phyloP scores from a whole-genome alignment of 2,888 invertebrate species.

The Eupithecia centaureata region DNA sequence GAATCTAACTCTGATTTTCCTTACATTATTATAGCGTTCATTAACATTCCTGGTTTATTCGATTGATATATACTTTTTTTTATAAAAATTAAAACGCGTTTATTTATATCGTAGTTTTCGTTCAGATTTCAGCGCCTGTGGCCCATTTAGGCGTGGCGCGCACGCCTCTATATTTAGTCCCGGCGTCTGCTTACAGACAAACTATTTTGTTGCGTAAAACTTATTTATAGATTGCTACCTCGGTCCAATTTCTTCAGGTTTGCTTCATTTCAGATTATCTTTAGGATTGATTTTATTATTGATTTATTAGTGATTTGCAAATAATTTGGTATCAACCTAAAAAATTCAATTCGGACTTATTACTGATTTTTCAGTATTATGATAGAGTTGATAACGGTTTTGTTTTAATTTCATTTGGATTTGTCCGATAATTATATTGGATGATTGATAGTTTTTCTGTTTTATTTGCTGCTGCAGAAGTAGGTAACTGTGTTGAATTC shows the following conservation, averaged over 20 bases:
- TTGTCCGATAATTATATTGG: neutral
- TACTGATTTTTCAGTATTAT: neutral
- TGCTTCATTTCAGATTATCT: neutral
- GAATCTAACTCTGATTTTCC: neutral
- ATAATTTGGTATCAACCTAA: neutral
- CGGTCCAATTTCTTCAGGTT: constrained; percentile 52
- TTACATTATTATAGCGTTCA: neutral
- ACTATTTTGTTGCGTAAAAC: constrained; percentile 62
- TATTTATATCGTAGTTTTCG: constrained; percentile 41
- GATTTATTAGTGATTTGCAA: neutral
- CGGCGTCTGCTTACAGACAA: constrained; percentile 55
- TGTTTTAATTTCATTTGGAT: neutral
- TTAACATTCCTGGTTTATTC: neutral
- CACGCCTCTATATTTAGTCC: constrained; percentile 69
- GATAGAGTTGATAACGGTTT: neutral
- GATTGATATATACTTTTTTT: neutral
- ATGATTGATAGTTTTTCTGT: neutral
- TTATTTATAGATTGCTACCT: constrained; percentile 59
- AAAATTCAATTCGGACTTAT: no score
- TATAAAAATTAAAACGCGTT: constrained; percentile 19
- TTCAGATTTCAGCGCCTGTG: constrained; percentile 51
- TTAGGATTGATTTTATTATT: neutral
- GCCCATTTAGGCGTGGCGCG: constrained; percentile 61
- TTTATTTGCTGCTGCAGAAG: neutral
- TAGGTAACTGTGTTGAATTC: neutral